Base-by-base conservation (phyloP, 2,797 vertebrate species). In the Phylloscopus collybita region DNA sequence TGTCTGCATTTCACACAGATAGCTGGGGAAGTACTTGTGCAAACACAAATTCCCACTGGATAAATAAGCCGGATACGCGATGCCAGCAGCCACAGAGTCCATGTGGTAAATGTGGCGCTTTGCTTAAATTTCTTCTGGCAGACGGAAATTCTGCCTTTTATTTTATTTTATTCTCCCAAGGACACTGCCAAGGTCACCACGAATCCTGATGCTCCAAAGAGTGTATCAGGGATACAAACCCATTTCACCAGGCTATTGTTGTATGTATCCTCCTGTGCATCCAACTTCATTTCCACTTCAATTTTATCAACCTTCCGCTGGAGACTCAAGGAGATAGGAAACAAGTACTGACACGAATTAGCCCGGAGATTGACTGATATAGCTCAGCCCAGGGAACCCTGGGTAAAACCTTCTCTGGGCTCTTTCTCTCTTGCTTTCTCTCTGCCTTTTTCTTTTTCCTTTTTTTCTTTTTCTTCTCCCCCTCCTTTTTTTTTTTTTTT, bases 201-300 rank as follows among this genome's bases (percentile, higher is more conserved):
- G 97, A 97, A 97, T 97, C 97, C 97, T 92, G 92, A 96, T 94
- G 97, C 94, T 90, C 95, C 95, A 67, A 95, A 95, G 95, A 90
- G 93, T 97, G 96, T 97, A 98, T 98, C 98, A 97, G 83, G 93
- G 96, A 97, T 98, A 97, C 97, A 98, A 98, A 97, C 96, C 97
- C 97, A 95, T 95, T 98, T 98, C 97, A 97, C 92, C 96, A 95
- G 96, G 95, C 98, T 97, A 97, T 98, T 98, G 97, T 98, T 98
- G 98, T 98, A 91, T 92, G 96, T 98, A 98, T 98, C 98, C 98
- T 99, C 98, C 97, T 91, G 98, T 98, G 98, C 98, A 98, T 98
- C 98, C 98, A 98, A 99, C 98, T 99, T 99, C 98, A 99, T 99
- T 99, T 99, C 98, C 99, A 99, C 98, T 99, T 99, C 98, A 99